phyloP scores from a whole-genome alignment of 2,888 invertebrate genomes.

The Tetrapedia diversipes region DNA sequence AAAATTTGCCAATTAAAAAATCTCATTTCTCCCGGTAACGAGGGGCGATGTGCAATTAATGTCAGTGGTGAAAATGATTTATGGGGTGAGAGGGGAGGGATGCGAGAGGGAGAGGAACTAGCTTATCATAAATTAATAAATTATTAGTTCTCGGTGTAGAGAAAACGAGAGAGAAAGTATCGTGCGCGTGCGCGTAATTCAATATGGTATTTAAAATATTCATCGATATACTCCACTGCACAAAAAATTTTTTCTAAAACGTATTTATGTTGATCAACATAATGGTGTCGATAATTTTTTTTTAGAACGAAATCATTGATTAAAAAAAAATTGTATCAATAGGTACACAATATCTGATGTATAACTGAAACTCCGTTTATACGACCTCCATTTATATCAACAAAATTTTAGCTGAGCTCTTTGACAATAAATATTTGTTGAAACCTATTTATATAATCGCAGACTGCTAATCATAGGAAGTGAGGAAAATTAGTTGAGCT shows the following conservation, averaged over 20 bases:
- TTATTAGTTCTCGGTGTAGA: slow-evolving; percentile 74
- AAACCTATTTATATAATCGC: too few relatives aligned
- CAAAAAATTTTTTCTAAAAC: slow-evolving; percentile 37
- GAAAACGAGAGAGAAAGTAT: slow-evolving; percentile 61
- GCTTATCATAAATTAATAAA: slow-evolving; percentile 82
- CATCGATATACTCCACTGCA: slow-evolving; percentile 50
- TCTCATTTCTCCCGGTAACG: slow-evolving; percentile 81
- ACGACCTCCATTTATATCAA: too few relatives aligned
- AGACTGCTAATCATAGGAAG: too few relatives aligned
- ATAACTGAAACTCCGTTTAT: too few relatives aligned
- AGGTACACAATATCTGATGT: background rate
- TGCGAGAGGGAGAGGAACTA: slow-evolving; percentile 64
- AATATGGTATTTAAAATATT: slow-evolving; percentile 75
- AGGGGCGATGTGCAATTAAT: slow-evolving; percentile 81
- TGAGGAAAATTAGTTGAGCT: too few relatives aligned
- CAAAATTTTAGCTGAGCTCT: too few relatives aligned
- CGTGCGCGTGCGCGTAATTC: slow-evolving; percentile 63
- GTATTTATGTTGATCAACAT: slow-evolving; percentile 58
- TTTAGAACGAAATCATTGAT: slow-evolving; percentile 19
- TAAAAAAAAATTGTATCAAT: slow-evolving; percentile 8
- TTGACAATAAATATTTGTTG: too few relatives aligned
- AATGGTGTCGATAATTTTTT: slow-evolving; percentile 23
- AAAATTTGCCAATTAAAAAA: slow-evolving; percentile 82
- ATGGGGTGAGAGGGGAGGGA: slow-evolving; percentile 72
- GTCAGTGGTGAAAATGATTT: slow-evolving; percentile 81